These are phyloP conservation scores for Triplophysa bombifrons DNA, from an alignment of 2,797 vertebrate species.

Conservation along the genomic window DNA sequence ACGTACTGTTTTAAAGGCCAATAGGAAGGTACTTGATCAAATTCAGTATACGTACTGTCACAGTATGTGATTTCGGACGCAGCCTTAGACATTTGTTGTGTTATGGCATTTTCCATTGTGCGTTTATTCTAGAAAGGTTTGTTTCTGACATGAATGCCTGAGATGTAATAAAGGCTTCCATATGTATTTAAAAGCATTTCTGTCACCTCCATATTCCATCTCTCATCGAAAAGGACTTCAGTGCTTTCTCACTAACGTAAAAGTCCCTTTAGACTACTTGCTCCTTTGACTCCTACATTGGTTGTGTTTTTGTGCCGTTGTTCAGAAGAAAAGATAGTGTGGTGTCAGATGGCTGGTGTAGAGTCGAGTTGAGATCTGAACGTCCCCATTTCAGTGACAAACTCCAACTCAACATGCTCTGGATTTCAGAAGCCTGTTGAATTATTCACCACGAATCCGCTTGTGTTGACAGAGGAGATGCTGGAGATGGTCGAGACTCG, in stretches of 20 bases:
- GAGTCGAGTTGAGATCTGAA: constrained; percentile 12
- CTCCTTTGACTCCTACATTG: background rate
- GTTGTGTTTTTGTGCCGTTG: background rate
- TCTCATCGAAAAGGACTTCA: background rate
- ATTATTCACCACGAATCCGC: constrained; percentile 37
- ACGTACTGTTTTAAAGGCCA: too few species aligned
- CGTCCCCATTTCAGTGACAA: constrained; percentile 10
- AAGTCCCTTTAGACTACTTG: background rate
- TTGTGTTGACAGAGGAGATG: background rate
- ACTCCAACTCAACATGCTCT: background rate
- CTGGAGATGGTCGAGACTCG: background rate
- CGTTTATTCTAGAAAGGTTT: background rate
- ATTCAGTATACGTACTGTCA: too few species aligned
- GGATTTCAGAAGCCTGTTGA: constrained; percentile 4
- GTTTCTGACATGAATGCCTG: background rate
- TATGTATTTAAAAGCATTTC: background rate
- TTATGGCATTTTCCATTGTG: too few species aligned
- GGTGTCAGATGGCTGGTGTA: background rate
- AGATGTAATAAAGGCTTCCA: background rate
- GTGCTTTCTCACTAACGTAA: background rate
- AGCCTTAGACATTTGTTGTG: too few species aligned
- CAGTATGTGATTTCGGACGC: too few species aligned
- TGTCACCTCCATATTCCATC: background rate
- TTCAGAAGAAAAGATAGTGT: background rate
- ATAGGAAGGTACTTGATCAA: too few species aligned